Base-by-base conservation (phyloP, 2,888 invertebrate genomes). In the Ochropleura leucogaster region DNA sequence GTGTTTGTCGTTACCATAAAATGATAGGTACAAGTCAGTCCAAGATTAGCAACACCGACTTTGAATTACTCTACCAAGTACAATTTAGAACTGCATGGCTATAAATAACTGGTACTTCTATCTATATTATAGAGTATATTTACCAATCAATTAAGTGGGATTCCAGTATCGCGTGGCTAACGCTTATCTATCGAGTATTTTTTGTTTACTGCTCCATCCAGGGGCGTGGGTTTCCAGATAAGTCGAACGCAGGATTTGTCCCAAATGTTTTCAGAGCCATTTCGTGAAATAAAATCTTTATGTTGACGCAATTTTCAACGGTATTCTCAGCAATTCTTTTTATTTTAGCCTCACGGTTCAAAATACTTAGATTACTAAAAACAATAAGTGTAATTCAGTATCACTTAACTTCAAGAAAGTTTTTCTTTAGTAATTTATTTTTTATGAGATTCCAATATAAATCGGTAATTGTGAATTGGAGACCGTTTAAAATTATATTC, bases 201-300 rank as follows among this genome's bases (percentile, higher is more conserved):
- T 85, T 86, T 85, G 78, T 85, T 85, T 86, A 85, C 80, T 82
- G 74, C 67, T 82, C 59, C 62, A 75, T 82, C 68, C 74, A 76
- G 57, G 80, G 85, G 85, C 71, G 84, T 73, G 80, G 80, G 76
- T 69, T 74, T 55, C 55, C 74, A 84, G 84, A 85, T 82, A 85
- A 82, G 84, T 70, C 65, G 66, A 77, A 74, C 72, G 47, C 65
- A 78, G 73, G 60, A 80, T 83, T 78, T 75, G 72, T 80, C 83
- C 80, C 57, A 67, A 85, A 83, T 74, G 53, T 63, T 73, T 82
- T 68, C 60, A 70, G 68, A 49, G 40, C 42, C 46, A 67, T 82
- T 83, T 77, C 49, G 71, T 73, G 53, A 63, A 74, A 72, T 72
- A 63, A 68, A 79, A 69, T 68, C 59, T 74, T 83, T 85, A 73